phyloP scores from a whole-genome alignment of 2,888 invertebrate species.

The Caenorhabditis sp. region DNA sequence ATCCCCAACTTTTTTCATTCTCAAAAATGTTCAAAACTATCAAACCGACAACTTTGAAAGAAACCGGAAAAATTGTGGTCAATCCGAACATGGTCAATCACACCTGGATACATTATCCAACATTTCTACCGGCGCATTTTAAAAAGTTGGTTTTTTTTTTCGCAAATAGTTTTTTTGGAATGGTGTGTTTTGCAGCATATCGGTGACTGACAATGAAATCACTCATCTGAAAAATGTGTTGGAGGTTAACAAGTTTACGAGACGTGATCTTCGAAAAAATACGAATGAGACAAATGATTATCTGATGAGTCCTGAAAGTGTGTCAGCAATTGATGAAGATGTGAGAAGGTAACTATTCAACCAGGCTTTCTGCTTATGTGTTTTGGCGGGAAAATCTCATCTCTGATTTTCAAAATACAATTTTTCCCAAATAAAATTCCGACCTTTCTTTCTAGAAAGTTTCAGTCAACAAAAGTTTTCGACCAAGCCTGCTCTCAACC shows the following conservation, averaged over 20 bases:
- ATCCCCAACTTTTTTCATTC: slow-evolving; percentile 24
- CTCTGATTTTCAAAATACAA: too few species aligned
- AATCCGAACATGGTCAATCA: too few species aligned
- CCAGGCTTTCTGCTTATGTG: too few species aligned
- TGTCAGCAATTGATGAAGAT: slow-evolving; percentile 8
- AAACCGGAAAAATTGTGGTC: too few species aligned
- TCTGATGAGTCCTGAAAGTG: not conserved
- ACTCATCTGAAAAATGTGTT: slow-evolving; percentile 8
- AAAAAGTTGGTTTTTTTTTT: slow-evolving; percentile 8
- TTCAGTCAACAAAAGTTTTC: too few species aligned
- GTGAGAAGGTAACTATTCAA: slow-evolving; percentile 9
- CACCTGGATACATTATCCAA: too few species aligned
- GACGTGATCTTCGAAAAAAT: not conserved
- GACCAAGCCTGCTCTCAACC: too few species aligned
- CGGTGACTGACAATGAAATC: slow-evolving; percentile 11
- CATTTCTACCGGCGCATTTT: slow-evolving; percentile 6
- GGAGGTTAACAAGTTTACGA: not conserved
- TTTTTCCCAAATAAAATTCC: too few species aligned
- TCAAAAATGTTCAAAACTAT: slow-evolving; percentile 27
- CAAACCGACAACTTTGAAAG: not conserved
- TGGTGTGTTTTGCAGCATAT: not conserved
- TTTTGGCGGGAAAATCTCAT: too few species aligned
- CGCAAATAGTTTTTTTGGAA: not conserved
- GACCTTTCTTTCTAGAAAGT: too few species aligned
- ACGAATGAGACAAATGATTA: not conserved